Percentiles rank a stretch among this genome's conserved stretches.
phyloP scores from a whole-genome alignment of 2,113 vertebrate species.

The Hucho hucho region DNA sequence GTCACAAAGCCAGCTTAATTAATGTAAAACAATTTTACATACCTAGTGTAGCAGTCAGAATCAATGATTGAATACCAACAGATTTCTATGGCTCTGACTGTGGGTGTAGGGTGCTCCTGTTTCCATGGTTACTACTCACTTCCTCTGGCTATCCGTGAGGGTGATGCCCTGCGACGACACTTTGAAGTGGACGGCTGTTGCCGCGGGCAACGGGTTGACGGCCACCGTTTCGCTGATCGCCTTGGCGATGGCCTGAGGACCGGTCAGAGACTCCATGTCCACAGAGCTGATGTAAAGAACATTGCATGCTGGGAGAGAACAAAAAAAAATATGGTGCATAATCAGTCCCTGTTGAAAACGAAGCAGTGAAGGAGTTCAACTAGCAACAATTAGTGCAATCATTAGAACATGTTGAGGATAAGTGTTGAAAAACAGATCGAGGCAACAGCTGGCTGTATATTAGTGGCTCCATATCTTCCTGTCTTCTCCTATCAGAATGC shows the following conservation, averaged over 20 bases:
- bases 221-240: slow-evolving; percentile 85
- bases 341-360: not conserved
- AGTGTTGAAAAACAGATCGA: no score
- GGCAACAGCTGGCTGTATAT: no score
- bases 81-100: not conserved
- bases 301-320: slow-evolving; percentile 82
- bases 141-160: slow-evolving; percentile 96
- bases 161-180: slow-evolving; percentile 95
- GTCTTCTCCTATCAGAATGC: no score
- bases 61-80: not conserved
- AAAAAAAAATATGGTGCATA: not conserved
- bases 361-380: not conserved
- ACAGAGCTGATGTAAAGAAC: slow-evolving; percentile 95
- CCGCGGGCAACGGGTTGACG: slow-evolving; percentile 76
- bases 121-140: slow-evolving; percentile 76
- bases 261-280: slow-evolving; percentile 97
- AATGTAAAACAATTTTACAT: not conserved
- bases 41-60: not conserved
- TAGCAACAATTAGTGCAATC: no score
- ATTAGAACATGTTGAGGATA: no score
- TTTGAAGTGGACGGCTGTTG: slow-evolving; percentile 93
- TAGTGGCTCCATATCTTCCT: no score
- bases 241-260: slow-evolving; percentile 93
- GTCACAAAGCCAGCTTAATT: not conserved
- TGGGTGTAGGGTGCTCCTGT: not conserved